Conservation (phyloP, 2,113 vertebrate species). For the Quiscalus mexicanus region DNA sequence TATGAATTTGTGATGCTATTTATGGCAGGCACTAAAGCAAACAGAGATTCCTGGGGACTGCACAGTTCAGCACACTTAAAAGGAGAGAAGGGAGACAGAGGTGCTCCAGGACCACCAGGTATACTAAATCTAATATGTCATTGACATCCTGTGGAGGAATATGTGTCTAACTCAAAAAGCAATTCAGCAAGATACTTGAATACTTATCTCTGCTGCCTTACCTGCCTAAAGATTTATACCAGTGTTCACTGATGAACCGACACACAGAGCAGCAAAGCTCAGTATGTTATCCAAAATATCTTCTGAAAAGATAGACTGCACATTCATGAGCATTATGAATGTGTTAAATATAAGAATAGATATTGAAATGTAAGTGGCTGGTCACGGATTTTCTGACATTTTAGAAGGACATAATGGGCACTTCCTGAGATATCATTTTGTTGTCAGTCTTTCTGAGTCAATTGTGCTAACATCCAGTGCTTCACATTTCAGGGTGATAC, state of each 20-base stretch:
- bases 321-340: background rate
- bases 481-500: background rate
- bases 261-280: background rate
- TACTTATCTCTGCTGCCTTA: background rate
- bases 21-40: conserved; percentile 69
- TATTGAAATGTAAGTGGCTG: background rate
- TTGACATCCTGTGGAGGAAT: background rate
- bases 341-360: background rate
- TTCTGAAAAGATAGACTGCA: background rate
- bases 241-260: background rate
- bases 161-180: background rate
- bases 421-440: background rate
- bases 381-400: background rate
- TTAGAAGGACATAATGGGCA: background rate
- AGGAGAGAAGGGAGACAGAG: conserved; percentile 91
- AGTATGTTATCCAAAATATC: background rate
- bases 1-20: conserved; percentile 1
- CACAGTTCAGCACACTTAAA: conserved; percentile 65
- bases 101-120: conserved; percentile 84
- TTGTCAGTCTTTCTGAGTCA: background rate
- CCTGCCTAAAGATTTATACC: background rate
- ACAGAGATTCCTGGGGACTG: conserved; percentile 68
- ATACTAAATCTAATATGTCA: background rate
- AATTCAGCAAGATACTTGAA: background rate
- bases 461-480: background rate